Percentiles rank a stretch among this genome's conserved stretches.
These are phyloP conservation scores for Tympanoctomys barrerae DNA, from an alignment of 2,797 vertebrate genomes.

Conservation along the genomic window DNA sequence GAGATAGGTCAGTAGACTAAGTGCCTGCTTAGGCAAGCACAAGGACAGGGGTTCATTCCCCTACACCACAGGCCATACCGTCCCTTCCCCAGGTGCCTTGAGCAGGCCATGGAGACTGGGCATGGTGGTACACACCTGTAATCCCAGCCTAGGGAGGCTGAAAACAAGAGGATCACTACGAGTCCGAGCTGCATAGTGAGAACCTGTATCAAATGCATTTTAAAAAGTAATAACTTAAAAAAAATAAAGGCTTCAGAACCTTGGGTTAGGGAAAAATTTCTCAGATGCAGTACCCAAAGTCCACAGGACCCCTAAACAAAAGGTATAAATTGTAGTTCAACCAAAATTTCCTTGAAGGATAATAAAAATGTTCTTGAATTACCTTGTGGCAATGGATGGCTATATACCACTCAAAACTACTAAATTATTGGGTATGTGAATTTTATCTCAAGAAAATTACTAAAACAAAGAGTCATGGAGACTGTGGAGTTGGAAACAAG, in stretches of 20 bases:
- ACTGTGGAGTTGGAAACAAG: neutral
- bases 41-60: no score
- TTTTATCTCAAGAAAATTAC: neutral
- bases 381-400: neutral
- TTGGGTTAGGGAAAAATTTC: neutral
- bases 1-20: no score
- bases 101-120: no score
- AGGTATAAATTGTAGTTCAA: neutral
- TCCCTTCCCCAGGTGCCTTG: no score
- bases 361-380: neutral
- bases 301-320: neutral
- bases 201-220: no score
- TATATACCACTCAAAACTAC: neutral
- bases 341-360: neutral
- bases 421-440: neutral
- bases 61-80: no score
- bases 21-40: no score
- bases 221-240: no score
- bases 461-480: neutral
- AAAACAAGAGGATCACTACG: no score
- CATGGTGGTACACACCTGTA: no score
- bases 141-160: no score
- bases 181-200: no score
- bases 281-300: neutral
- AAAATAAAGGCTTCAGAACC: neutral